These are phyloP conservation scores for Lasioglossum vierecki DNA, from an alignment of 2,888 invertebrate genomes.

Conservation along the genomic window DNA sequence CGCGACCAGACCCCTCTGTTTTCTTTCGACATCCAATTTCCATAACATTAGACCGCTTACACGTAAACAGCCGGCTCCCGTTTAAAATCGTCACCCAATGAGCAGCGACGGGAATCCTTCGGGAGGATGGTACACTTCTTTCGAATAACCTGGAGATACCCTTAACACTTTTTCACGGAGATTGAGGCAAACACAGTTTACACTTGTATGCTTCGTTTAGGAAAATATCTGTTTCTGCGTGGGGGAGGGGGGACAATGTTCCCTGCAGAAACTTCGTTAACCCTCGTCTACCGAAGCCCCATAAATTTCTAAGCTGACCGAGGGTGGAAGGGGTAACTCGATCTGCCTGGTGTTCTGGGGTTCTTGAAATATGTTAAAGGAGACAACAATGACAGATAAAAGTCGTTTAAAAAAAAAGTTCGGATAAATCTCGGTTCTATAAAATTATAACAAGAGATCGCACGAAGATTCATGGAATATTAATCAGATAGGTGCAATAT, in stretches of 20 bases:
- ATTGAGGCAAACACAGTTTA: not conserved
- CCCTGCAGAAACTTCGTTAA: too few species aligned
- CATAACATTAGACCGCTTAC: slow-evolving; percentile 80
- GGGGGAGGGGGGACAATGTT: too few species aligned
- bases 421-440: too few species aligned
- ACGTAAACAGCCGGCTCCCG: slow-evolving; percentile 67
- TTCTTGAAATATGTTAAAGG: not conserved
- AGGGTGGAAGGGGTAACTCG: too few species aligned
- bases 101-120: slow-evolving; percentile 31
- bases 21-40: slow-evolving; percentile 81
- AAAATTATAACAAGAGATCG: not conserved
- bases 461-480: not conserved
- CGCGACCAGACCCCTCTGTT: slow-evolving; percentile 72
- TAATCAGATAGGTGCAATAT: not conserved
- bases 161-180: not conserved
- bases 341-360: not conserved
- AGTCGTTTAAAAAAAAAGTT: too few species aligned
- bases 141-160: slow-evolving; percentile 18
- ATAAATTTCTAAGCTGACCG: too few species aligned
- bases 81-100: slow-evolving; percentile 57
- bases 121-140: slow-evolving; percentile 9
- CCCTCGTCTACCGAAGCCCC: too few species aligned
- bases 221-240: too few species aligned
- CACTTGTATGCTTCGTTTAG: too few species aligned
- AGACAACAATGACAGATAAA: not conserved